Evolutionary conservation across 2,888 invertebrate genomes (phyloP).

Genomic region (Aporophyla lueneburgensis): DNA sequence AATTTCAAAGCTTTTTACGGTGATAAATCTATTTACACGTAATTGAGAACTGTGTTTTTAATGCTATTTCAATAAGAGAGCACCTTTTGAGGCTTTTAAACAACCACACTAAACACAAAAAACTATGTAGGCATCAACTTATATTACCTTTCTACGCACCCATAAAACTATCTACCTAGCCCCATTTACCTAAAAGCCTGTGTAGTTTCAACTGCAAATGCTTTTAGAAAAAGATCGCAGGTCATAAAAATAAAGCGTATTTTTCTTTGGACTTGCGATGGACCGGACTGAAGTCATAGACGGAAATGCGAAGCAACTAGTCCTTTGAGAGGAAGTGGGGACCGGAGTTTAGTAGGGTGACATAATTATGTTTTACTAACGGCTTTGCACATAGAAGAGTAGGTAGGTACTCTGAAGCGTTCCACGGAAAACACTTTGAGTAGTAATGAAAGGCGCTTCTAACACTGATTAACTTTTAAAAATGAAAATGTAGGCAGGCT

Average conservation of each 20-base stretch:
- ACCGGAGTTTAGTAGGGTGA: conserved; percentile 62
- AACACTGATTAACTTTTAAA: neutral
- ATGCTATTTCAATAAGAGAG: neutral
- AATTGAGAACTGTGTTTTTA: neutral
- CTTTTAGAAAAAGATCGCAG: conserved; percentile 41
- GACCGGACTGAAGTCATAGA: conserved; percentile 51
- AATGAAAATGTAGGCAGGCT: neutral
- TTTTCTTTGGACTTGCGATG: conserved; percentile 56
- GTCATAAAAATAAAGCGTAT: conserved; percentile 57
- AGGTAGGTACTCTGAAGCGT: neutral
- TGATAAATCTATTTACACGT: too few relatives aligned
- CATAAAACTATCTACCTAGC: conserved; percentile 54
- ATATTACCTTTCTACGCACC: conserved; percentile 38
- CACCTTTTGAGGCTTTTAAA: neutral
- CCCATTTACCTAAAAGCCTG: conserved; percentile 65
- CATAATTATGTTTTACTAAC: conserved; percentile 52
- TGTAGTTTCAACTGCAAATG: conserved; percentile 53
- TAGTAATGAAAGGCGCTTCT: conserved; percentile 10
- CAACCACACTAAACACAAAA: conserved; percentile 10
- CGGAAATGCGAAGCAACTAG: conserved; percentile 66
- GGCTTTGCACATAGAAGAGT: neutral
- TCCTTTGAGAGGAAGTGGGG: conserved; percentile 38
- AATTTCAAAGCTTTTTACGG: neutral
- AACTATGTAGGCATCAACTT: conserved; percentile 41
- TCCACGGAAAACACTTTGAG: conserved; percentile 13